Evolutionary conservation across 2,888 invertebrate genomes (phyloP).

Genomic region (Acanthosepion pharaonis): DNA sequence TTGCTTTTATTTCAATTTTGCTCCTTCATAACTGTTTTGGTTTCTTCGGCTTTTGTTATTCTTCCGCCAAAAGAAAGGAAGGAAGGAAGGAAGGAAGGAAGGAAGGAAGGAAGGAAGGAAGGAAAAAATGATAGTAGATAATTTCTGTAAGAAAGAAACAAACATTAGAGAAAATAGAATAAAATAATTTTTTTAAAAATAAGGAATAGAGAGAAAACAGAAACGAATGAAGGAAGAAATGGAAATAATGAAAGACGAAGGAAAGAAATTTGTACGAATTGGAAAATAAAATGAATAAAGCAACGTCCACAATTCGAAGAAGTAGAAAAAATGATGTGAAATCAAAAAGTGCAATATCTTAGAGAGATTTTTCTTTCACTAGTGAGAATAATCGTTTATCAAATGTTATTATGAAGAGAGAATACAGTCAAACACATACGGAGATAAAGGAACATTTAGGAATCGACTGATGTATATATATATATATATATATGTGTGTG

Average conservation of each 20-base stretch:
- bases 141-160: background rate
- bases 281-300: background rate
- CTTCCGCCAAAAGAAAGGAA: too few relatives aligned
- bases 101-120: background rate
- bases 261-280: background rate
- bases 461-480: too few relatives aligned
- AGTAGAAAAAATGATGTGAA: background rate
- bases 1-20: too few relatives aligned
- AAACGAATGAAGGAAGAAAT: background rate
- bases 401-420: background rate
- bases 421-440: background rate
- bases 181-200: background rate
- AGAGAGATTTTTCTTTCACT: background rate
- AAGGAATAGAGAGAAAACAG: background rate
- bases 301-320: background rate
- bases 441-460: too few relatives aligned
- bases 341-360: rapidly evolving
- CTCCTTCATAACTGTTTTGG: too few relatives aligned
- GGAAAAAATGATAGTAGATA: background rate
- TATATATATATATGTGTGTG: too few relatives aligned
- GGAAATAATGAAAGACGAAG: background rate
- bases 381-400: background rate
- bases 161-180: too few relatives aligned
- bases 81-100: background rate
- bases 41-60: too few relatives aligned